phyloP scores from a whole-genome alignment of 2,113 vertebrate species.

The Vicugna pacos region DNA sequence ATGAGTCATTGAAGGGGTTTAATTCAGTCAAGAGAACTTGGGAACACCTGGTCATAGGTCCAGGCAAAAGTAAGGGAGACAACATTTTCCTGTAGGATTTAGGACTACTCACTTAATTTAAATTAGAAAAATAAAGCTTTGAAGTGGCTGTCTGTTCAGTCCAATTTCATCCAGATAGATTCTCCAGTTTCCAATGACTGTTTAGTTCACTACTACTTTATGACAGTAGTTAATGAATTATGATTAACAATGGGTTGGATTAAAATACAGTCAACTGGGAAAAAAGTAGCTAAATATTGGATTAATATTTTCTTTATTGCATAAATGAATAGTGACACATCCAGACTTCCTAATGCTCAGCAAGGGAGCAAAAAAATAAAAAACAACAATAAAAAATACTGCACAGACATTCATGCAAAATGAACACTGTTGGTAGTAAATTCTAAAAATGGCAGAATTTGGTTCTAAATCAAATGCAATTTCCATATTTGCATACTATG shows the following conservation, averaged over 20 bases:
- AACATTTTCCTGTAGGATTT: background rate
- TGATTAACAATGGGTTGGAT: constrained; percentile 52
- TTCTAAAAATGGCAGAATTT: constrained; percentile 81
- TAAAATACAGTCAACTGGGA: constrained; percentile 38
- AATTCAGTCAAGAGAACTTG: background rate
- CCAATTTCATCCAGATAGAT: background rate
- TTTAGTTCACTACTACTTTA: background rate
- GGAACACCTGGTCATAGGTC: background rate
- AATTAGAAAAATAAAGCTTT: constrained; percentile 36
- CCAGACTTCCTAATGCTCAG: constrained; percentile 38
- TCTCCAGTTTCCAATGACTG: background rate
- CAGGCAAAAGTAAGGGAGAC: background rate
- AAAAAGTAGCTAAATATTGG: constrained; percentile 49
- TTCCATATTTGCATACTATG: constrained; percentile 79
- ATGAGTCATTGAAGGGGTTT: background rate
- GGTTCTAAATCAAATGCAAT: constrained; percentile 78
- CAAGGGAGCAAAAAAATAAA: constrained; percentile 39
- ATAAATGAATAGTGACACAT: constrained; percentile 59
- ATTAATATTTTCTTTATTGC: constrained; percentile 55
- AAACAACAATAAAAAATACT: constrained; percentile 63
- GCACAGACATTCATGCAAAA: constrained; percentile 71
- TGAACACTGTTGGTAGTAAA: constrained; percentile 76
- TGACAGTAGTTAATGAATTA: constrained; percentile 34
- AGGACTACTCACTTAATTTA: background rate
- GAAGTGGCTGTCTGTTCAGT: background rate